Conservation (phyloP, 1,140 invertebrate genomes). For the Drosophila paulistorum region DNA sequence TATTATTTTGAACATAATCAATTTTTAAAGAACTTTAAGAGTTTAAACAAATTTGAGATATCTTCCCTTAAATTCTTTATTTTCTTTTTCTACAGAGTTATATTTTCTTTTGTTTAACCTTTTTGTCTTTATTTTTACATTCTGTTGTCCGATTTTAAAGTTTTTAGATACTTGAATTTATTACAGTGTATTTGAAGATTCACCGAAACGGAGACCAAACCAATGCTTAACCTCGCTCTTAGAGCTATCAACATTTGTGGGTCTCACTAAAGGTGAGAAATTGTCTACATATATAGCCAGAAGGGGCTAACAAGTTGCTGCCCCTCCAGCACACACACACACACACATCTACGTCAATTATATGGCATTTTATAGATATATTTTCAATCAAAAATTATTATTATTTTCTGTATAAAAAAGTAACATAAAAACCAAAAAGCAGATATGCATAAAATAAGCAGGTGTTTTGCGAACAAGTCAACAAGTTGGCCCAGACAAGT, state of each 20-base stretch:
- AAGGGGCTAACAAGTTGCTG: conserved; percentile 62
- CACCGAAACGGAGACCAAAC: not conserved
- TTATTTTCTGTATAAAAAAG: conserved; percentile 38
- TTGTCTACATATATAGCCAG: conserved; percentile 67
- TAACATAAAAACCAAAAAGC: conserved; percentile 52
- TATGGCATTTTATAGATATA: conserved; percentile 72
- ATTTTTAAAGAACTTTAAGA: too few relatives aligned
- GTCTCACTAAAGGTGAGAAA: conserved; percentile 77
- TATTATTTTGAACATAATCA: too few relatives aligned
- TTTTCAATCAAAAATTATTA: conserved; percentile 74
- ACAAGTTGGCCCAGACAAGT: conserved; percentile 23
- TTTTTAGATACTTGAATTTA: not conserved
- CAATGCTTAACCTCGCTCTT: not conserved
- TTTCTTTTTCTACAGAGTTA: too few relatives aligned
- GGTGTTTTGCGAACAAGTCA: conserved; percentile 71
- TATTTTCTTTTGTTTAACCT: not conserved
- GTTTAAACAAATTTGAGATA: too few relatives aligned
- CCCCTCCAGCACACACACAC: conserved; percentile 53
- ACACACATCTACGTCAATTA: conserved; percentile 62
- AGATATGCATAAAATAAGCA: conserved; percentile 70
- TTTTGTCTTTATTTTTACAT: not conserved
- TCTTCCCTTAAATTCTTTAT: too few relatives aligned
- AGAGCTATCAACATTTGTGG: conserved; percentile 54
- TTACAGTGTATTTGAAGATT: conserved; percentile 25
- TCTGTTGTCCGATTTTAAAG: not conserved